phyloP scores from a whole-genome alignment of 1,140 invertebrate species.

The Galleria mellonella region DNA sequence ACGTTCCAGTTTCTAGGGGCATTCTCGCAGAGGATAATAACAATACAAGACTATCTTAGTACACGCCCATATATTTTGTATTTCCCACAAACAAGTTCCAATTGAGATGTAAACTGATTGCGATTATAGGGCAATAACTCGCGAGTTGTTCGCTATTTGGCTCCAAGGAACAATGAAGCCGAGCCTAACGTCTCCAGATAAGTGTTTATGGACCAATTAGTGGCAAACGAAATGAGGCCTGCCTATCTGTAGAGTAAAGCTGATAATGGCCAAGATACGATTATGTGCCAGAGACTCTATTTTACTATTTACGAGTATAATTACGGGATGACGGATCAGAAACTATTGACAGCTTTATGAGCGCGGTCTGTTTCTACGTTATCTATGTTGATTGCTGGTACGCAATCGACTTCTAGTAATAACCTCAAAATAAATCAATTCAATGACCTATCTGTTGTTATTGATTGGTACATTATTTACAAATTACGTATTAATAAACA shows the following conservation, averaged over 20 bases:
- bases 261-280: slow-evolving; percentile 40
- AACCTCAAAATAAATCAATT: no score
- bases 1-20: slow-evolving; percentile 44
- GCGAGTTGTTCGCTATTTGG: slow-evolving; percentile 45
- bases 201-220: slow-evolving; percentile 66
- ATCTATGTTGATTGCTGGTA: no score
- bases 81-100: slow-evolving; percentile 15
- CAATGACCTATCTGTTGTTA: no score
- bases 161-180: slow-evolving; percentile 28
- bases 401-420: no score
- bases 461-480: no score
- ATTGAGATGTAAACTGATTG: slow-evolving; percentile 21
- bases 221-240: slow-evolving; percentile 49
- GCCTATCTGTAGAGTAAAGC: slow-evolving; percentile 36
- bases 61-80: slow-evolving; percentile 13
- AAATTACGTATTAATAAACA: no score
- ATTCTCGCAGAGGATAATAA: slow-evolving; percentile 55
- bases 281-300: slow-evolving; percentile 8
- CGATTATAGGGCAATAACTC: slow-evolving; percentile 41
- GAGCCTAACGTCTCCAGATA: slow-evolving; percentile 45
- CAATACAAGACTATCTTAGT: slow-evolving; percentile 26
- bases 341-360: background rate
- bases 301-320: slow-evolving; percentile 8
- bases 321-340: background rate
- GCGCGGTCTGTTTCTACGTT: background rate